Evolutionary conservation across 2,888 invertebrate genomes (phyloP).

Genomic region (Mythimna albipuncta): DNA sequence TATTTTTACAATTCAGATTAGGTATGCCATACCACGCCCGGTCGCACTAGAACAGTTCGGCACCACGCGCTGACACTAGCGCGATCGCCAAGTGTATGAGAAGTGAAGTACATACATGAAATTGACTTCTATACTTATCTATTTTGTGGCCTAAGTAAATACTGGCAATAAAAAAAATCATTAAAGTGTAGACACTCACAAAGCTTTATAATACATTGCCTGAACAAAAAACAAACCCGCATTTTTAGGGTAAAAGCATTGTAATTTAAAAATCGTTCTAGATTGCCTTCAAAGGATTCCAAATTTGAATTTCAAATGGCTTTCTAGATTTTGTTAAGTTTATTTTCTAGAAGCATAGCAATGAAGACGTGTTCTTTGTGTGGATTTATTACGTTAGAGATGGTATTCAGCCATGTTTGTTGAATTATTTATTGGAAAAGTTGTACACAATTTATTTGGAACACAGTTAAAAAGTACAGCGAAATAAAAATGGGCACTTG

Average conservation of each 20-base stretch:
- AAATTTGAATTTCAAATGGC: slow-evolving; percentile 63
- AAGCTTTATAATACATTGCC: slow-evolving; percentile 15
- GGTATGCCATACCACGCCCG: too few relatives aligned
- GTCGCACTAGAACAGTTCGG: too few relatives aligned
- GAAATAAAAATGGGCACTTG: slow-evolving; percentile 8
- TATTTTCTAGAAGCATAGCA: slow-evolving; percentile 50
- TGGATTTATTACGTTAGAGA: slow-evolving; percentile 14
- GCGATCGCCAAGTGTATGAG: too few relatives aligned
- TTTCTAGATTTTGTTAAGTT: slow-evolving; percentile 44
- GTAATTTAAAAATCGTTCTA: slow-evolving; percentile 50
- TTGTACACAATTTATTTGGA: not conserved
- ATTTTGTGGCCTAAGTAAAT: not conserved
- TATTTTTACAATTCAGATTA: too few relatives aligned
- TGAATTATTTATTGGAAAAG: slow-evolving; percentile 17
- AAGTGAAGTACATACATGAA: too few relatives aligned
- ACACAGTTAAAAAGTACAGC: not conserved
- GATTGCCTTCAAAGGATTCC: slow-evolving; percentile 57
- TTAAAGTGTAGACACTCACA: not conserved
- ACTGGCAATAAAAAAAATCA: not conserved
- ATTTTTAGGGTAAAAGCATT: slow-evolving; percentile 26
- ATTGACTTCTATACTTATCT: too few relatives aligned
- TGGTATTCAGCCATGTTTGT: not conserved
- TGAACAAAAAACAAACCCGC: slow-evolving; percentile 12
- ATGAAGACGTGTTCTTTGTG: slow-evolving; percentile 29
- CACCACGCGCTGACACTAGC: too few relatives aligned